These are phyloP conservation scores for Germaria angustata DNA, from an alignment of 2,888 invertebrate species.

Conservation along the genomic window DNA sequence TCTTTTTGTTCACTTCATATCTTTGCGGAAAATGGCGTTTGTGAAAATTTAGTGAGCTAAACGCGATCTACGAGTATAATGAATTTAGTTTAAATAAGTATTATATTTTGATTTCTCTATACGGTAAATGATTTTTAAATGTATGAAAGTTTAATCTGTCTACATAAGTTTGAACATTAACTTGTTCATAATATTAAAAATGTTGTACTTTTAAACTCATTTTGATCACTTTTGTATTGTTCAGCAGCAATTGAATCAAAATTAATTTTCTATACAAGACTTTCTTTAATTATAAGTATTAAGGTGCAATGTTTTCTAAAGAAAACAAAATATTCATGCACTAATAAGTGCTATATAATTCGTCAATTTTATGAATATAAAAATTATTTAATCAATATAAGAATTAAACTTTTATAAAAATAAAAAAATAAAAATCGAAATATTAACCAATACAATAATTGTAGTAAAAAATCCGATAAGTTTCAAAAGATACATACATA, in stretches of 20 bases:
- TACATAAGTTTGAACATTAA: too few relatives aligned
- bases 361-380: conserved; percentile 57
- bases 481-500: background rate
- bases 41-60: too few relatives aligned
- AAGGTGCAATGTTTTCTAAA: conserved; percentile 48
- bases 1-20: too few relatives aligned
- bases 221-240: background rate
- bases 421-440: too few relatives aligned
- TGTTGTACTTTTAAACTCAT: background rate
- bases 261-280: background rate
- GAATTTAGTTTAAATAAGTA: too few relatives aligned
- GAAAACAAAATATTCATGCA: conserved; percentile 11
- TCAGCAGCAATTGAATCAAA: conserved; percentile 30
- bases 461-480: too few relatives aligned
- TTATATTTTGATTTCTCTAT: too few relatives aligned
- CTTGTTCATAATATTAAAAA: too few relatives aligned
- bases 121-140: too few relatives aligned
- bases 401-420: conserved; percentile 15
- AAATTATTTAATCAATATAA: conserved; percentile 29
- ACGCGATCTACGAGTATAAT: too few relatives aligned
- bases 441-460: conserved; percentile 49
- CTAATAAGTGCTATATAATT: conserved; percentile 15
- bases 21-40: too few relatives aligned
- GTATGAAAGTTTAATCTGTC: too few relatives aligned
- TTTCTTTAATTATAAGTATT: conserved; percentile 10